A percentile compares a stretch with the other conserved stretches of the same genome.
Evolutionary conservation across 2,888 invertebrate genomes (phyloP).

Genomic region (Eupithecia tripunctaria): DNA sequence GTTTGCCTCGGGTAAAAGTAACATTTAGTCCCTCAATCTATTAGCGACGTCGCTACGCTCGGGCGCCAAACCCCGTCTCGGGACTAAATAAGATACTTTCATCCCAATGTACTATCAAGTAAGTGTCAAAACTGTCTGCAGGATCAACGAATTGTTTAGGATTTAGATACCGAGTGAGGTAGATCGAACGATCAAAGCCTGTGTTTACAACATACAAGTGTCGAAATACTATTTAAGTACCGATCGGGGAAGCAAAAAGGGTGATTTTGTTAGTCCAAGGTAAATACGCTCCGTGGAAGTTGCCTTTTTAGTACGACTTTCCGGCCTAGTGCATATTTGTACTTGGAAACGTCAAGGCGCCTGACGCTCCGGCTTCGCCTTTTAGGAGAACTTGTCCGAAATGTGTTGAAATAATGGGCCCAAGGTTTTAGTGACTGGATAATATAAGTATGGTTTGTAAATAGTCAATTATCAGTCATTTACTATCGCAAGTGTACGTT

Average conservation of each 20-base stretch:
- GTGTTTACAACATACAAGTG: neutral
- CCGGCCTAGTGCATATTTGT: constrained; percentile 25
- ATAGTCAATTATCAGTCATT: constrained; percentile 13
- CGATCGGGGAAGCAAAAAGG: neutral
- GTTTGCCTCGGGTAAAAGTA: no score
- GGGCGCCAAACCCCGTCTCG: no score
- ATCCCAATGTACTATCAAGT: no score
- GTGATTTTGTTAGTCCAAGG: neutral
- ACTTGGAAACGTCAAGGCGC: constrained; percentile 13
- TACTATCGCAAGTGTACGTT: constrained; percentile 9
- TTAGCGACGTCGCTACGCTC: no score
- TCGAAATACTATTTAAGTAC: neutral
- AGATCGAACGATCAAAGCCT: neutral
- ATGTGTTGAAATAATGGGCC: constrained; percentile 22
- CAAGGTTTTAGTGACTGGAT: constrained; percentile 27
- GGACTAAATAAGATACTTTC: no score
- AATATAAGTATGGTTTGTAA: constrained; percentile 7
- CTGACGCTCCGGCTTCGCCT: constrained; percentile 18
- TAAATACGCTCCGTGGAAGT: neutral
- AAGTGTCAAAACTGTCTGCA: neutral
- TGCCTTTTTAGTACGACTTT: constrained; percentile 11
- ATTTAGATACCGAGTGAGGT: neutral
- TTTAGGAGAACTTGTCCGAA: constrained; percentile 26
- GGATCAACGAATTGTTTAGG: neutral
- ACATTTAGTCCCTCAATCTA: no score